These are phyloP conservation scores for Drosophila melanocephala DNA, from an alignment of 2,888 invertebrate genomes.

Conservation along the genomic window DNA sequence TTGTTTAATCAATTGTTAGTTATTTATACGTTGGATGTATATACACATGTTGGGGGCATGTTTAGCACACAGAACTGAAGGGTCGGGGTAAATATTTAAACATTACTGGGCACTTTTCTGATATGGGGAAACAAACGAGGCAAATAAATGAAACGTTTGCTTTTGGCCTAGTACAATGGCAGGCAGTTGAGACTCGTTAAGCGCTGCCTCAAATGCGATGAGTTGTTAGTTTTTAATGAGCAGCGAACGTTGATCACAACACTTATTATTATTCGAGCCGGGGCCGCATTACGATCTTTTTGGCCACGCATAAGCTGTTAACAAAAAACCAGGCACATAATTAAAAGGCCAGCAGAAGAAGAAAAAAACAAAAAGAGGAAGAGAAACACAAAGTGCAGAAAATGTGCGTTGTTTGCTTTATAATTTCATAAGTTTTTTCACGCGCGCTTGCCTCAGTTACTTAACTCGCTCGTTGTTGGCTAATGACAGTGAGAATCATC, in stretches of 20 bases:
- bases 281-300: slow-evolving; percentile 56
- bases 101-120: slow-evolving; percentile 53
- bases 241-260: slow-evolving; percentile 56
- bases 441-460: slow-evolving; percentile 5
- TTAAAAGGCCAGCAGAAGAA: slow-evolving; percentile 46
- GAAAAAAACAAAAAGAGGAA: neutral
- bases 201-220: slow-evolving; percentile 56
- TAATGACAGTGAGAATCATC: slow-evolving; percentile 61
- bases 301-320: slow-evolving; percentile 63
- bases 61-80: slow-evolving; percentile 6
- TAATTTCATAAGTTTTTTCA: slow-evolving; percentile 51
- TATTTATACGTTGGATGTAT: slow-evolving; percentile 20
- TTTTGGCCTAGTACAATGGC: slow-evolving; percentile 43
- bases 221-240: slow-evolving; percentile 67
- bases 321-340: slow-evolving; percentile 39
- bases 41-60: slow-evolving; percentile 20
- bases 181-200: slow-evolving; percentile 68
- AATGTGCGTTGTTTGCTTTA: slow-evolving; percentile 55
- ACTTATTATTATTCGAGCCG: slow-evolving; percentile 43
- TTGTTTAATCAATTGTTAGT: slow-evolving; percentile 69
- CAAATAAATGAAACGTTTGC: slow-evolving; percentile 59
- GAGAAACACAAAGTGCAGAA: slow-evolving; percentile 54
- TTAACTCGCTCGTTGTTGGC: slow-evolving; percentile 24
- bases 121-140: slow-evolving; percentile 21
- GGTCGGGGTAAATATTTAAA: slow-evolving; percentile 31